Base-by-base conservation (phyloP, 1,140 invertebrate genomes). In the Conus ventricosus region DNA sequence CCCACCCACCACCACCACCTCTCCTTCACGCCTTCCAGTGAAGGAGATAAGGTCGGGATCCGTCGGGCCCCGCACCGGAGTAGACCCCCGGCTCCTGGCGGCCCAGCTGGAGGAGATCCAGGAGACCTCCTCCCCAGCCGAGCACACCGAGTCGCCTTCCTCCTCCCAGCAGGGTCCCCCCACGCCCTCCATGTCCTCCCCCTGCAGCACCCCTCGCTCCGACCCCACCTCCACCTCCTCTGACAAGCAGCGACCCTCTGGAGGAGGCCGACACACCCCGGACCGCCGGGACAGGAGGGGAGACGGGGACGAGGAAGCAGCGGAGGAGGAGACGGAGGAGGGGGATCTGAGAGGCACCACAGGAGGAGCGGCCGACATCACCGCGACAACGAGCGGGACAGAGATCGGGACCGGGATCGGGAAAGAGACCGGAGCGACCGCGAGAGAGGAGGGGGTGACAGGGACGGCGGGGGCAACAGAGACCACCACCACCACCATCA, bases 181-280 rank as follows among this genome's bases (percentile, higher is more conserved):
- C 83, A 94, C 94, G 11, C 93, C 94, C n/a, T 94, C 94, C 82
- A 89, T 93, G 84, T 94, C 94, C 7, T 94, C 94, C 6, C 92
- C 93, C 13, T 94, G 93, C 87, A 94, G 93, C 88, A 93, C 94
- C 27, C 93, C 94, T 20, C 91, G 91, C 55, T 93, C 93, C 57
- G 93, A 94, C 81, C 92, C 93, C 27, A 91, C 93, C 25, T 93
- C 93, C 76, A 92, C 92, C 5, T 92, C 93, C 54, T 94, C 93
- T 4, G 93, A 94, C 71, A 88, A 92, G 89, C 88, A 91, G 63
- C 88, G 91, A 78, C 90, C 87, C 27, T 86, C 84, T 15, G 75
- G 85, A 13, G 75, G 85, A 13, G 75, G 75, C 6, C 71, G 75
- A 3, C 89, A 80, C 54, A 71, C 78, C 20, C 75, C 81, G 25